A percentile compares a stretch with the other conserved stretches of the same genome.
These are phyloP conservation scores for Heliconius charithonia DNA, from an alignment of 2,888 invertebrate genomes.

Conservation along the genomic window DNA sequence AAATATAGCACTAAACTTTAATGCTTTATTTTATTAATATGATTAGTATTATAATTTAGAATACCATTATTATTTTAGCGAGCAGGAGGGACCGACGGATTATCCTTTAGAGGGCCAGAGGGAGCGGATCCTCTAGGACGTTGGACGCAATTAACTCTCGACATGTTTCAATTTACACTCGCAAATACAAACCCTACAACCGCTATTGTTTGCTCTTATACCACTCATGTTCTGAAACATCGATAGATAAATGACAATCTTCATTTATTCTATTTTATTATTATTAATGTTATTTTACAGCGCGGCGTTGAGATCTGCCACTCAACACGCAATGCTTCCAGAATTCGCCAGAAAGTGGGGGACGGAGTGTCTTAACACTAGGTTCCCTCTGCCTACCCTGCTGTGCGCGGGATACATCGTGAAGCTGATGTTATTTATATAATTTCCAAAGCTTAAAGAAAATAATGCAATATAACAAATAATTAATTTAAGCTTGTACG, in stretches of 20 bases:
- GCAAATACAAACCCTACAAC: conserved; percentile 69
- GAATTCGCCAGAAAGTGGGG: too few species aligned
- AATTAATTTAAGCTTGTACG: too few species aligned
- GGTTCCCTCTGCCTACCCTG: too few species aligned
- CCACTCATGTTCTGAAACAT: conserved; percentile 27
- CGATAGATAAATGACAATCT: background rate
- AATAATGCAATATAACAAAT: background rate
- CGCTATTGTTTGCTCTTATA: conserved; percentile 53
- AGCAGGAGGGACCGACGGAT: conserved; percentile 50
- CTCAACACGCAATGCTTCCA: too few species aligned
- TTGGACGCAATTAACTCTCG: conserved; percentile 75
- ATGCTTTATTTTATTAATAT: conserved; percentile 9
- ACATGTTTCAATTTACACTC: conserved; percentile 82
- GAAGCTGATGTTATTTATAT: background rate
- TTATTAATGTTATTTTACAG: background rate
- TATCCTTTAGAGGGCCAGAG: conserved; percentile 56
- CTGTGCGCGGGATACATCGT: too few species aligned
- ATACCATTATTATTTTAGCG: conserved; percentile 27
- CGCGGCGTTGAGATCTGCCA: too few species aligned
- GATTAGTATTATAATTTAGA: conserved; percentile 15
- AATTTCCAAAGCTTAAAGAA: background rate
- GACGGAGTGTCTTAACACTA: too few species aligned
- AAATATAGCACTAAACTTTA: background rate
- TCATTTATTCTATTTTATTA: conserved; percentile 5
- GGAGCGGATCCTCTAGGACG: conserved; percentile 56